Conservation (phyloP, 2,797 vertebrate genomes). For the Percopsis omiscomaycus region DNA sequence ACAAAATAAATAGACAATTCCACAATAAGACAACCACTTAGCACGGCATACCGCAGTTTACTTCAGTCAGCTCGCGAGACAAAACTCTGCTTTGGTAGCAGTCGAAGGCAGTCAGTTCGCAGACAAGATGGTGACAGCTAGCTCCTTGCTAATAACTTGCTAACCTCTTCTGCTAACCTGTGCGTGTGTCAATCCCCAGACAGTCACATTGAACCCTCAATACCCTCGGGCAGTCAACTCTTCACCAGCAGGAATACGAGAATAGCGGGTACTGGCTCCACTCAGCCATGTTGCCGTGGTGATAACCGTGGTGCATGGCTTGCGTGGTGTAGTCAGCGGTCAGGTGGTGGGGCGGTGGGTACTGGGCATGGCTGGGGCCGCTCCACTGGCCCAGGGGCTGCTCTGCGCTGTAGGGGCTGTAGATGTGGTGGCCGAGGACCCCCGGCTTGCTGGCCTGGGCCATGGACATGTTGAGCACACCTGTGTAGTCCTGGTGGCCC, state of each 20-base stretch:
- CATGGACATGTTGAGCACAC: conserved; percentile 80
- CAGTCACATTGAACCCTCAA: background rate
- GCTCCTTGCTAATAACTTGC: background rate
- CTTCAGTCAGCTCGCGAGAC: conserved; percentile 18
- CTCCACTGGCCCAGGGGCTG: conserved; percentile 85
- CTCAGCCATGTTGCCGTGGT: conserved; percentile 83
- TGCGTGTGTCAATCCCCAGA: conserved; percentile 2
- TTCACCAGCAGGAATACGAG: conserved; percentile 89
- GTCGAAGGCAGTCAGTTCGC: background rate
- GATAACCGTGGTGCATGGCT: conserved; percentile 80
- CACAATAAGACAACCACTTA: conserved; percentile 36
- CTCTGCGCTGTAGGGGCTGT: conserved; percentile 80
- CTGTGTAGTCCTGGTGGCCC: conserved; percentile 80
- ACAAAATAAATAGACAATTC: conserved; percentile 78
- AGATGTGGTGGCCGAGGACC: conserved; percentile 79
- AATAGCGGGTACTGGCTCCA: conserved; percentile 92
- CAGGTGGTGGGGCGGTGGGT: conserved; percentile 80
- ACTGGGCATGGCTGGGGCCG: conserved; percentile 77
- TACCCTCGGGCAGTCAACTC: background rate
- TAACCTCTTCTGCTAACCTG: background rate
- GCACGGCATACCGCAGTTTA: conserved; percentile 19
- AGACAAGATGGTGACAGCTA: conserved; percentile 3
- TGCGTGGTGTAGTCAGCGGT: conserved; percentile 82
- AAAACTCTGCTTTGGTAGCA: conserved; percentile 6
- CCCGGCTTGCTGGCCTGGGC: conserved; percentile 76